Conservation (phyloP, 2,888 invertebrate genomes). For the Hypomecis atomaria region DNA sequence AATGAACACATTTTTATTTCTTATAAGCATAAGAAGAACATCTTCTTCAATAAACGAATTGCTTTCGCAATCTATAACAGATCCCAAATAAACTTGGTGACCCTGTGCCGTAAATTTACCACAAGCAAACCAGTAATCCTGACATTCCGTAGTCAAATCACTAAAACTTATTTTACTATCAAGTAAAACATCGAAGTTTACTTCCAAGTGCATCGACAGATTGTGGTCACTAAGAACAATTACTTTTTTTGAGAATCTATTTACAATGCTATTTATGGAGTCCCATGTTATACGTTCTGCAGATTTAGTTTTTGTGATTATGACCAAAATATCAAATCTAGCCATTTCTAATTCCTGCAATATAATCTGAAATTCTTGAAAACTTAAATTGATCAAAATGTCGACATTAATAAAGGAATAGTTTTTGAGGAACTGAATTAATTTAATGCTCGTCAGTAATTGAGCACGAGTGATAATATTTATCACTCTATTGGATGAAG, state of each 20-base stretch:
- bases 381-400: background rate
- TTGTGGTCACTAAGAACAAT: conserved; percentile 7
- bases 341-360: conserved; percentile 1
- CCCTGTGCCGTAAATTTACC: conserved; percentile 13
- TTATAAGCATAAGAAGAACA: background rate
- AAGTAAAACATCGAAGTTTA: background rate
- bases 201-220: background rate
- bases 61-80: background rate
- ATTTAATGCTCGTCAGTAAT: conserved; percentile 8
- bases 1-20: conserved; percentile 5
- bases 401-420: conserved; percentile 9
- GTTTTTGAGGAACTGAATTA: background rate
- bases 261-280: background rate
- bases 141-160: conserved; percentile 3
- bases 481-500: background rate
- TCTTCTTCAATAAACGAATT: conserved; percentile 13
- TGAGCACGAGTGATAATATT: background rate
- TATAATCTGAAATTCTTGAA: background rate
- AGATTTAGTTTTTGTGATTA: background rate
- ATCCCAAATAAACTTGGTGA: conserved; percentile 1
- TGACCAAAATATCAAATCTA: background rate
- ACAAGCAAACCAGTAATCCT: background rate
- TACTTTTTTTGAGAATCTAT: conserved; percentile 1
- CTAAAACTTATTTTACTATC: conserved; percentile 12
- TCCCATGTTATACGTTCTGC: background rate